phyloP scores from a whole-genome alignment of 2,888 invertebrate genomes.

The Tenthredo scrophulariae region DNA sequence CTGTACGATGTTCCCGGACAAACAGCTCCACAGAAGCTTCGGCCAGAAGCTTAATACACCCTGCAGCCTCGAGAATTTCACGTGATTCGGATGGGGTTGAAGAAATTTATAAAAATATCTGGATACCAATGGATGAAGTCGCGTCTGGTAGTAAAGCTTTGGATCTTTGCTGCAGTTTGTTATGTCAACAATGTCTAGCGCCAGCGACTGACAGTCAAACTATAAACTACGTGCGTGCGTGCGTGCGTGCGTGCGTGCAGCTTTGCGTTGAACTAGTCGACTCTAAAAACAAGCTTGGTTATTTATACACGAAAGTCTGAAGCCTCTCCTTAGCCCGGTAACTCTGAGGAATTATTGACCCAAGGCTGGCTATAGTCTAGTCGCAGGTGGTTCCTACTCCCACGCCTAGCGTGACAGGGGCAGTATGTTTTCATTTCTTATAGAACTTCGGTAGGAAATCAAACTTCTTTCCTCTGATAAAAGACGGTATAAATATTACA shows the following conservation, averaged over 20 bases:
- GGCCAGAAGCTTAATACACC: neutral
- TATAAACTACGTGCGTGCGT: constrained; percentile 9
- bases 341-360: constrained; percentile 31
- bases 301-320: constrained; percentile 40
- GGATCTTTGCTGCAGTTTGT: constrained; percentile 18
- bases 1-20: constrained; percentile 40
- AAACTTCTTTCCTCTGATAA: neutral
- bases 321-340: constrained; percentile 52
- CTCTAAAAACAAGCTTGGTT: constrained; percentile 44
- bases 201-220: constrained; percentile 13
- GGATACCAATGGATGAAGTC: neutral
- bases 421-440: neutral
- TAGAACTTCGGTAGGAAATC: constrained; percentile 6
- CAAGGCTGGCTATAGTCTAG: constrained; percentile 50
- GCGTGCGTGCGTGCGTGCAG: neutral
- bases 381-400: constrained; percentile 48
- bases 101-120: neutral
- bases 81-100: neutral
- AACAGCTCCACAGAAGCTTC: constrained; percentile 29
- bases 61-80: neutral
- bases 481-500: neutral
- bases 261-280: neutral
- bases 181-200: constrained; percentile 36
- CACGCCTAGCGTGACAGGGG: constrained; percentile 31
- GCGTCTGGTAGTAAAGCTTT: neutral